These are phyloP conservation scores for Pachydiplax longipennis DNA, from an alignment of 2,888 invertebrate species.

Conservation along the genomic window DNA sequence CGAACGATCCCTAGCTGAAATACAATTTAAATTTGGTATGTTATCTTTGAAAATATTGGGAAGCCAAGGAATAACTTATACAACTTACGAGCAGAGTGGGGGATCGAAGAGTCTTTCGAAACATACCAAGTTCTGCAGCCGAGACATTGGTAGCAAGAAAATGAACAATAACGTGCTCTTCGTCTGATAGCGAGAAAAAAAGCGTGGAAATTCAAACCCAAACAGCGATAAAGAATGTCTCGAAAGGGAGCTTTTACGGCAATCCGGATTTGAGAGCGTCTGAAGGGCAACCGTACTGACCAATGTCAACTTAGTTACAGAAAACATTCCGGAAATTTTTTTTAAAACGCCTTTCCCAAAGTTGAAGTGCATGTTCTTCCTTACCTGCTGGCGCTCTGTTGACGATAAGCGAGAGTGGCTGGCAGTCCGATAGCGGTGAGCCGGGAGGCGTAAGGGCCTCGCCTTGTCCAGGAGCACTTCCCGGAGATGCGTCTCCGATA, in stretches of 20 bases:
- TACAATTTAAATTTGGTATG: too few relatives aligned
- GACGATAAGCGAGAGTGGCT: constrained; percentile 64
- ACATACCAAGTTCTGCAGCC: not conserved
- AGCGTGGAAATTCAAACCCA: not conserved
- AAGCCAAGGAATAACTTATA: too few relatives aligned
- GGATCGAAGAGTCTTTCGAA: not conserved
- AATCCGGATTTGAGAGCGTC: not conserved
- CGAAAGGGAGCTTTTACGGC: not conserved
- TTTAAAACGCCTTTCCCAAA: not conserved
- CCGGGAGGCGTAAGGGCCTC: constrained; percentile 58
- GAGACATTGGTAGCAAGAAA: not conserved
- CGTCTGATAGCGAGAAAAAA: not conserved
- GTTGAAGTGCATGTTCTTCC: not conserved
- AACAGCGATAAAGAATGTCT: not conserved
- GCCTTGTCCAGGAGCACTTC: constrained; percentile 19
- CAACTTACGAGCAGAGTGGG: too few relatives aligned
- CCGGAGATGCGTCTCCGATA: constrained; percentile 49
- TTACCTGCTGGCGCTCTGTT: constrained; percentile 56
- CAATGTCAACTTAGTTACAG: not conserved
- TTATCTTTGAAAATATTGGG: too few relatives aligned
- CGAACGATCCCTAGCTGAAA: too few relatives aligned
- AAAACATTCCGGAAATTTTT: not conserved
- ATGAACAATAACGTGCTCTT: not conserved
- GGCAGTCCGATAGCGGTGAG: constrained; percentile 55
- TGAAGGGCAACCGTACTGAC: not conserved